Evolutionary conservation across 2,888 invertebrate species (phyloP), one percentile per base, ranked within the genome.

Genomic region (Selenia dentaria): DNA sequence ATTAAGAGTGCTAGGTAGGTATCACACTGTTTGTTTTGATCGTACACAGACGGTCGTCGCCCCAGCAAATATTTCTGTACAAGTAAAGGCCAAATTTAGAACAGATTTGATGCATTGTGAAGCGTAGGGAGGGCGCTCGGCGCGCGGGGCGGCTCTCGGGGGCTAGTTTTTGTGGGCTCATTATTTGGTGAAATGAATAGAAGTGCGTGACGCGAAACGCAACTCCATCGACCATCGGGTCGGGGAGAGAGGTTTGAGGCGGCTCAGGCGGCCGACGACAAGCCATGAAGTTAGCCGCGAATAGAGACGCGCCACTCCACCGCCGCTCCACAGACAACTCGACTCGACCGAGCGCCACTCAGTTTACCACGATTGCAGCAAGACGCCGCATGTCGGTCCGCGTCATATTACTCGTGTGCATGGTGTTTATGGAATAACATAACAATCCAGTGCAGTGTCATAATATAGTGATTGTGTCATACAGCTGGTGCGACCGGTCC

Each of bases 381-480:
- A 68, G 74, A 66, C 67, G 73, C 56, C 67, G 83, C 79, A 83
- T 83, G 89, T 88, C 84, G 78, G 65, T 69, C 73, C 70, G 73
- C 73, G 75, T 69, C 67, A 62, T 73, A 70, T 78, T 77, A 76
- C 59, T 79, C 86, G 87, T 72, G 84, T 86, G 79, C 74, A 81
- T 80, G 78, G 88, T 87, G 86, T 75, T 83, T 80, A 85, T 88
- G 86, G 65, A 82, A 79, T 87, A 87, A 85, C 84, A 83, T 81
- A 85, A 86, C 88, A 83, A 74, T 88, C 86, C 73, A 73, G 87
- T 88, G 83, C 73, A 75, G 88, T 90, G 89, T 74, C 83, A 73
- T 74, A 71, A 62, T 69, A 76, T 77, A 75, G 79, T 79, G 80
- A 77, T 82, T 75, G 86, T 87, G 87, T 72, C 57, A 71, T 71